Evolutionary conservation across 2,797 vertebrate species (phyloP).

Genomic region (Diceros bicornis): DNA sequence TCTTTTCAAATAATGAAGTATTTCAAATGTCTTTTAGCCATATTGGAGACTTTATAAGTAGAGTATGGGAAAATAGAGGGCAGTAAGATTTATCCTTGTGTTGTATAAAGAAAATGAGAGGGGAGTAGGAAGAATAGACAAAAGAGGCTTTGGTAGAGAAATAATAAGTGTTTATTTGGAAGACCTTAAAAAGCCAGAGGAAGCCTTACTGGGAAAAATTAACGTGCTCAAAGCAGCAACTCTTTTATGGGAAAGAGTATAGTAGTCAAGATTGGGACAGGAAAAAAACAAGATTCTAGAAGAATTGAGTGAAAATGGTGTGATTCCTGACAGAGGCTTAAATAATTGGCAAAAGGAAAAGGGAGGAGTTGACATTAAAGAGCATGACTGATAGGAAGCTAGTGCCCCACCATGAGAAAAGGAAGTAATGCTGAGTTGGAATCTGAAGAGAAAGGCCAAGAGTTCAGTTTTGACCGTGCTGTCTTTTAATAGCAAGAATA

Average conservation of each 20-base stretch:
- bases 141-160: neutral
- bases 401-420: neutral
- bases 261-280: neutral
- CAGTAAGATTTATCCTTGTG: constrained; percentile 20
- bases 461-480: constrained; percentile 56
- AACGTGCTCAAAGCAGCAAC: neutral
- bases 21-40: constrained; percentile 61
- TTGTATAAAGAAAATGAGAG: constrained; percentile 25
- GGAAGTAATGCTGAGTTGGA: constrained; percentile 14
- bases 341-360: constrained; percentile 41
- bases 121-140: neutral
- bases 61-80: neutral
- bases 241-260: constrained; percentile 37
- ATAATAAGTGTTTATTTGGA: constrained; percentile 30
- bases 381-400: constrained; percentile 14
- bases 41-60: constrained; percentile 10
- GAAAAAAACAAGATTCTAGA: neutral
- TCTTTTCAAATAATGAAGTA: constrained; percentile 62
- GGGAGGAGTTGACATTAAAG: constrained; percentile 38
- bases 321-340: neutral
- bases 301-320: constrained; percentile 40
- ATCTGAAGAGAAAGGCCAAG: constrained; percentile 21
- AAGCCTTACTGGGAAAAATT: constrained; percentile 1
- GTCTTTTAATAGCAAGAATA: constrained; percentile 54
- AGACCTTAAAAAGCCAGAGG: constrained; percentile 28